Conservation (phyloP, 1,140 invertebrate genomes). For the Zaprionus africanus region DNA sequence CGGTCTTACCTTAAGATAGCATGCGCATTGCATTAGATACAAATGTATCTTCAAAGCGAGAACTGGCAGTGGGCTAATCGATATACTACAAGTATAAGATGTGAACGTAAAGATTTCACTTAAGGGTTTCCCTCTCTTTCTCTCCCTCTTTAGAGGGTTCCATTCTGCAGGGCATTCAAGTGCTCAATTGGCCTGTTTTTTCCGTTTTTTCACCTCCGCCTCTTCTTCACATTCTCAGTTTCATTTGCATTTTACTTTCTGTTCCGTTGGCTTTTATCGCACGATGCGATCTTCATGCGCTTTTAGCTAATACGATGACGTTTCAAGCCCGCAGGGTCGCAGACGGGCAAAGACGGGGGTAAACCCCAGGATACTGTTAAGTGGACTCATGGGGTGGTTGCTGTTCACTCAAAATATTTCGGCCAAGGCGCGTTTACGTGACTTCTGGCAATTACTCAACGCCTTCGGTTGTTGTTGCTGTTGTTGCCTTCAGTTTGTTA, state of each 20-base stretch:
- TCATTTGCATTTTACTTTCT: constrained; percentile 51
- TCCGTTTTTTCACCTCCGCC: constrained; percentile 1
- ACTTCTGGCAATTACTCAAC: constrained; percentile 76
- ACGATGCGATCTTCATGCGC: constrained; percentile 73
- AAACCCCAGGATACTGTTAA: background rate
- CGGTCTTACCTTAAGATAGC: background rate
- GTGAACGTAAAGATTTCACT: constrained; percentile 48
- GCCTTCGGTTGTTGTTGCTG: constrained; percentile 36
- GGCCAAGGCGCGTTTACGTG: constrained; percentile 58
- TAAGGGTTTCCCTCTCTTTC: constrained; percentile 25
- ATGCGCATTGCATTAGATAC: constrained; percentile 3
- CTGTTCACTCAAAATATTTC: constrained; percentile 35
- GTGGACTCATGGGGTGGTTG: constrained; percentile 30
- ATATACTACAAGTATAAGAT: background rate
- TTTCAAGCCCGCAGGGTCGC: background rate
- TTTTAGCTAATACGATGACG: constrained; percentile 71
- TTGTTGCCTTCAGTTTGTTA: constrained; percentile 77
- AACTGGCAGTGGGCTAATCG: constrained; percentile 7
- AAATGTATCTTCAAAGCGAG: constrained; percentile 16
- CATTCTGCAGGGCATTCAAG: constrained; percentile 55
- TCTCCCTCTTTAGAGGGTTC: background rate
- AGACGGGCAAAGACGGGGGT: background rate
- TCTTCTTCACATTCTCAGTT: constrained; percentile 13
- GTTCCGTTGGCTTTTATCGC: constrained; percentile 55
- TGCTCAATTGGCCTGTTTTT: constrained; percentile 66